These are phyloP conservation scores for Gasteruption jaculator DNA, from an alignment of 2,888 invertebrate species.

Conservation along the genomic window DNA sequence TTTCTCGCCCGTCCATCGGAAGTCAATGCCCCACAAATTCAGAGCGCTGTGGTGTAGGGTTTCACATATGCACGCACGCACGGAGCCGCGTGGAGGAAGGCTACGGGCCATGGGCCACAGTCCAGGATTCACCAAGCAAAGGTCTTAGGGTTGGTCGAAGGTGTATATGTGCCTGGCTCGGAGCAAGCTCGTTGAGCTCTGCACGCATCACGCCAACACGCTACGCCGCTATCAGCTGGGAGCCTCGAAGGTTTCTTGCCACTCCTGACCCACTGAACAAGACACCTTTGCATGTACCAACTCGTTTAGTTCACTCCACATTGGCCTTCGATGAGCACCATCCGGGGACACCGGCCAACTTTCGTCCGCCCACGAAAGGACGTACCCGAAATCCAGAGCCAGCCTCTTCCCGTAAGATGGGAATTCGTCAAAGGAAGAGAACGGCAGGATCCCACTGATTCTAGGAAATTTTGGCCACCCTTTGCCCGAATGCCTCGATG, in stretches of 20 bases:
- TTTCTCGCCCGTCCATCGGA: too few species aligned
- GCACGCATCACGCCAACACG: slow-evolving; percentile 38
- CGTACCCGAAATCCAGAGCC: too few species aligned
- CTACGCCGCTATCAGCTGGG: slow-evolving; percentile 39
- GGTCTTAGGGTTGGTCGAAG: background rate
- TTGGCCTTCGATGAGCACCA: slow-evolving; percentile 8
- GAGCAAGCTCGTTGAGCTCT: slow-evolving; percentile 27
- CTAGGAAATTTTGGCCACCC: too few species aligned
- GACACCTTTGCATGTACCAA: slow-evolving; percentile 41
- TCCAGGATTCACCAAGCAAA: background rate
- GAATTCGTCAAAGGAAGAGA: too few species aligned
- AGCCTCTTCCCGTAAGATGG: too few species aligned
- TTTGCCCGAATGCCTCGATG: too few species aligned
- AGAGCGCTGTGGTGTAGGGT: too few species aligned
- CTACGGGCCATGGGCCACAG: slow-evolving; percentile 5
- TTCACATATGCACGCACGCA: slow-evolving; percentile 17
- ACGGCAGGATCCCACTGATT: too few species aligned
- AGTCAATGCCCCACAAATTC: too few species aligned
- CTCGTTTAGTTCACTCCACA: slow-evolving; percentile 31
- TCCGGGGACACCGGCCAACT: too few species aligned
- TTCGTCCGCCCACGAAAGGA: too few species aligned
- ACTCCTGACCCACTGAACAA: slow-evolving; percentile 50
- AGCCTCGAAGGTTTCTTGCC: slow-evolving; percentile 40
- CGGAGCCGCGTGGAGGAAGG: slow-evolving; percentile 4
- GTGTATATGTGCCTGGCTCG: background rate